Conservation (phyloP, 2,888 invertebrate genomes). For the Mactromeris polynyma region DNA sequence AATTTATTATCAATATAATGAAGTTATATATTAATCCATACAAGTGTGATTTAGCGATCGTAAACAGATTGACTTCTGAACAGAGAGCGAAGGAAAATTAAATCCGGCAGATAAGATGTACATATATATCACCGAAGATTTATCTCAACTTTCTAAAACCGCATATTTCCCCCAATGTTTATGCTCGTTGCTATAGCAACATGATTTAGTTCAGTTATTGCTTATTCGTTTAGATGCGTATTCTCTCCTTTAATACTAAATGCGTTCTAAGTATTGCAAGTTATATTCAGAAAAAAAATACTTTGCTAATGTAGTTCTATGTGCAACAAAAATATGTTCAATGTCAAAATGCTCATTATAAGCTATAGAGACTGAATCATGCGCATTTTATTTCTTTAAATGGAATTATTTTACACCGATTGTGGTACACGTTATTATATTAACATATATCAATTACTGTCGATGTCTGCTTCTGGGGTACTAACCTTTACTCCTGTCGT, state of each 20-base stretch:
- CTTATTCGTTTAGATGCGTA: not conserved
- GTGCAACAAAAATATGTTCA: too few relatives aligned
- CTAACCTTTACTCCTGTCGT: too few relatives aligned
- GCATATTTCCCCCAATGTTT: not conserved
- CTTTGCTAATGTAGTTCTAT: too few relatives aligned
- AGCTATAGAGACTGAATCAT: too few relatives aligned
- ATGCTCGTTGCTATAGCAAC: not conserved
- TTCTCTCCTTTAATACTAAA: not conserved
- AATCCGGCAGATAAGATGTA: not conserved
- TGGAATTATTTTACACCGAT: too few relatives aligned
- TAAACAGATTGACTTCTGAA: not conserved
- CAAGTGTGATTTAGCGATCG: not conserved
- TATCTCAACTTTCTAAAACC: not conserved
- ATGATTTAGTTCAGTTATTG: not conserved
- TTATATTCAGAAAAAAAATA: too few relatives aligned
- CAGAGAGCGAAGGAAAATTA: not conserved
- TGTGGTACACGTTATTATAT: too few relatives aligned
- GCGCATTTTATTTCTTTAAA: too few relatives aligned
- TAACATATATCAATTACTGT: too few relatives aligned
- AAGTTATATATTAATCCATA: not conserved
- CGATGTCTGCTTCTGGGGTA: too few relatives aligned
- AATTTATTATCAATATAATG: not conserved
- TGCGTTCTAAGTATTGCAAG: too few relatives aligned
- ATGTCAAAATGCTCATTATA: too few relatives aligned
- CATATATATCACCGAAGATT: not conserved